Evolutionary conservation across 2,888 invertebrate species (phyloP).

Genomic region (Campaea margaritaria): DNA sequence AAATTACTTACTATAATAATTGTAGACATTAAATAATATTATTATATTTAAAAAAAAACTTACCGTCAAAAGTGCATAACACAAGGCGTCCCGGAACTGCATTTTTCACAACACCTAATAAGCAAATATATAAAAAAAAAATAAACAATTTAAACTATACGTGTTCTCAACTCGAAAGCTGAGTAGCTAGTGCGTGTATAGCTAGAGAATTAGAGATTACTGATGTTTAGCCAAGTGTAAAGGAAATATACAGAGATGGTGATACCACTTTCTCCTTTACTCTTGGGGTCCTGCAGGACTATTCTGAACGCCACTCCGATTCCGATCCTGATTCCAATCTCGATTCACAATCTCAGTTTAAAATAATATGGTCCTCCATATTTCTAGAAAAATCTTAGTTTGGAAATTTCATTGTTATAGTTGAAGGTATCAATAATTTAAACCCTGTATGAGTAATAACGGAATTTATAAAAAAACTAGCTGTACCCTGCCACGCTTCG

Average conservation of each 20-base stretch:
- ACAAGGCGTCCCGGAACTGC: conserved; percentile 59
- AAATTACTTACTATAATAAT: too few species aligned
- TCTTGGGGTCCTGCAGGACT: not conserved
- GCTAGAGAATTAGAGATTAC: conserved; percentile 49
- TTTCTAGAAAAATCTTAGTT: too few species aligned
- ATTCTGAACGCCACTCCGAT: too few species aligned
- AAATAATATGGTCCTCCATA: too few species aligned
- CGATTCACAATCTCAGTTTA: too few species aligned
- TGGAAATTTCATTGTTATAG: too few species aligned
- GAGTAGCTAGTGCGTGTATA: conserved; percentile 56
- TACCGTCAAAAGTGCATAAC: conserved; percentile 67
- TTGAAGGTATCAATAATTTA: too few species aligned
- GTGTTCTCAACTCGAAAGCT: conserved; percentile 65
- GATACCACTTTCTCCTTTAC: conserved; percentile 42
- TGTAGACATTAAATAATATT: too few species aligned
- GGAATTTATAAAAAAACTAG: too few species aligned
- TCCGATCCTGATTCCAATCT: too few species aligned
- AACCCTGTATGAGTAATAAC: too few species aligned
- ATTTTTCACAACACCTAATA: conserved; percentile 58
- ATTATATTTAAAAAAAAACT: conserved; percentile 43
- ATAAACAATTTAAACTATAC: conserved; percentile 38
- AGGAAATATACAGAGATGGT: conserved; percentile 55
- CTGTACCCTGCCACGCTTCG: too few species aligned
- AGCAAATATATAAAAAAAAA: conserved; percentile 7
- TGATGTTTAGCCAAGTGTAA: conserved; percentile 60